Conservation (phyloP, 2,888 invertebrate species). For the Leptopilina myrica region DNA sequence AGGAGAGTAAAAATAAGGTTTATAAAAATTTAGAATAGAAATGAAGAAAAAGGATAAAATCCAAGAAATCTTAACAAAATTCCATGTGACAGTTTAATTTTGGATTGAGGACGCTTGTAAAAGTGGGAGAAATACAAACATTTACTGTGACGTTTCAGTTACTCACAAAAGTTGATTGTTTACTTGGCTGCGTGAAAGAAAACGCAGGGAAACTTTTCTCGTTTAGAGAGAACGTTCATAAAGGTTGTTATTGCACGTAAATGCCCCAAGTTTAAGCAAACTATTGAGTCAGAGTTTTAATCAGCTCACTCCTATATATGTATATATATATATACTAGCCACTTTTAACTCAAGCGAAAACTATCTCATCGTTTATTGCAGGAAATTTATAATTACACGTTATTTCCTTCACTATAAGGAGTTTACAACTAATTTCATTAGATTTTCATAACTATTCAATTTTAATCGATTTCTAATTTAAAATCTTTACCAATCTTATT, state of each 20-base stretch:
- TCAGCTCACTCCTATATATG: background rate
- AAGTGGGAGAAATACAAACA: constrained; percentile 4
- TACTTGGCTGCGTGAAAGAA: constrained; percentile 18
- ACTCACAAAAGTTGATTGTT: constrained; percentile 20
- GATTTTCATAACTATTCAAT: background rate
- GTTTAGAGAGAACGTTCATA: constrained; percentile 11
- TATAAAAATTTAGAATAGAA: too few species aligned
- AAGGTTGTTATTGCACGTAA: constrained; percentile 33
- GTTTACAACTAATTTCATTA: background rate
- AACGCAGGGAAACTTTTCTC: constrained; percentile 35
- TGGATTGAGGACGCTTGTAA: too few species aligned
- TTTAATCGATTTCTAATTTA: too few species aligned
- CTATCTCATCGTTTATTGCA: constrained; percentile 4
- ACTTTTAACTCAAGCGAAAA: constrained; percentile 17
- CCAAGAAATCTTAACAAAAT: background rate
- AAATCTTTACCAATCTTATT: too few species aligned
- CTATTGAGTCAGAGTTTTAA: constrained; percentile 25
- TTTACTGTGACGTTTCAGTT: constrained; percentile 21
- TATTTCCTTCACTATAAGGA: background rate
- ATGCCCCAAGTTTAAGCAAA: constrained; percentile 36
- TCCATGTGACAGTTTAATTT: background rate
- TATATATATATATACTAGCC: background rate
- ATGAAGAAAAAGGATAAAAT: too few species aligned
- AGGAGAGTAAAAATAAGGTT: too few species aligned
- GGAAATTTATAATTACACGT: background rate